phyloP scores from a whole-genome alignment of 2,888 invertebrate genomes.

The Siphlonurus alternatus region DNA sequence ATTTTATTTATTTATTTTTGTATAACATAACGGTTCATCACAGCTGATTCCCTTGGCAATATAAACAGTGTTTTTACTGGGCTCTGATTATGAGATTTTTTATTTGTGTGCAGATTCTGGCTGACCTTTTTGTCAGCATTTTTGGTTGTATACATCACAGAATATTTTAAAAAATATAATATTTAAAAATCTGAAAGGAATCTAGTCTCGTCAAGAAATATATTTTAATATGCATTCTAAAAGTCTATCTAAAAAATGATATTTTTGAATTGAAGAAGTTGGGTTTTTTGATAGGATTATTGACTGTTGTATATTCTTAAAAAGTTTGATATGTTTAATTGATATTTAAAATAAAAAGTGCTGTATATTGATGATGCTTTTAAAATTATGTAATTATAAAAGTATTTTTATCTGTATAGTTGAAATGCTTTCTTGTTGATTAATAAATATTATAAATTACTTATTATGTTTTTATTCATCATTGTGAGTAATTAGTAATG shows the following conservation, averaged over 20 bases:
- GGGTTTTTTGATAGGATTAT: neutral
- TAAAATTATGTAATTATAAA: neutral
- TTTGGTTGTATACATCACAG: neutral
- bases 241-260: neutral
- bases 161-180: neutral
- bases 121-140: neutral
- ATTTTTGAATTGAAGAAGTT: neutral
- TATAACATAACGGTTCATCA: no score
- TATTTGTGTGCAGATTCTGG: neutral
- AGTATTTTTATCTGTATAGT: conserved; percentile 8
- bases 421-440: conserved; percentile 9
- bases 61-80: no score
- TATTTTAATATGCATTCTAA: neutral
- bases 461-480: conserved; percentile 5
- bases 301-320: neutral
- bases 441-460: conserved; percentile 6
- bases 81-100: no score
- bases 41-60: neutral
- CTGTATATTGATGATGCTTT: neutral
- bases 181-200: neutral
- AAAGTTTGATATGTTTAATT: neutral
- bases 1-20: no score
- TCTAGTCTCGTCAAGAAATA: neutral
- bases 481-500: no score
- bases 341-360: neutral